These are phyloP conservation scores for Cremastinae sp. DNA, from an alignment of 2,888 invertebrate species.

Conservation along the genomic window DNA sequence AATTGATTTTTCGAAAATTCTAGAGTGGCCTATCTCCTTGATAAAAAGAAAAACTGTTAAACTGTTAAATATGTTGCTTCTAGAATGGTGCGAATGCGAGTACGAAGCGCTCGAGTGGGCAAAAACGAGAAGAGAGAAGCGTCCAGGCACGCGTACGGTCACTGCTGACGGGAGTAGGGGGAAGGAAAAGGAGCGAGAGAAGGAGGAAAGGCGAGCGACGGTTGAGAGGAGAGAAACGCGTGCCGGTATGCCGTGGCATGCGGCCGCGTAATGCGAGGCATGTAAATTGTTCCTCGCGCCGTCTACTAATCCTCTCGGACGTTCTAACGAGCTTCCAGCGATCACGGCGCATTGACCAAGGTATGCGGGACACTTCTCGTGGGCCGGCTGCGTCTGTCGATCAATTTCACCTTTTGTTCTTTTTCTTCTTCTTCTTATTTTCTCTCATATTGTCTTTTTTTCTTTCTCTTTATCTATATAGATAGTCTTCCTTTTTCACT, in stretches of 20 bases:
- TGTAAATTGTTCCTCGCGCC: conserved; percentile 72
- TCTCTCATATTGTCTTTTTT: neutral
- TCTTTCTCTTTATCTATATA: conserved; percentile 13
- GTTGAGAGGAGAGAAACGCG: conserved; percentile 30
- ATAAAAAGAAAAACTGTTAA: too few species aligned
- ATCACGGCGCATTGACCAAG: conserved; percentile 62
- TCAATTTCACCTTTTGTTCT: conserved; percentile 24
- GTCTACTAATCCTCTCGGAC: conserved; percentile 66
- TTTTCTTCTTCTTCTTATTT: neutral
- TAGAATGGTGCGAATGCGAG: neutral
- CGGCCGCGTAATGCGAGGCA: conserved; percentile 65
- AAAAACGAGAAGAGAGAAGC: neutral
- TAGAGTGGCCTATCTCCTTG: too few species aligned
- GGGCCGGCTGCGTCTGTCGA: conserved; percentile 41
- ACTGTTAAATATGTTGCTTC: neutral
- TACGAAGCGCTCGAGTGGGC: neutral
- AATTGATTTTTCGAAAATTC: too few species aligned
- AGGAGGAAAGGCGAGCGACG: conserved; percentile 14
- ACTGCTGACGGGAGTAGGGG: neutral
- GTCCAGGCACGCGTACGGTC: neutral
- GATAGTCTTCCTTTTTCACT: neutral
- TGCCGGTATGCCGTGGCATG: conserved; percentile 56
- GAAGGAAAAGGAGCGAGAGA: conserved; percentile 26
- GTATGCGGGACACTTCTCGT: conserved; percentile 42
- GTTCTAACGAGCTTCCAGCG: conserved; percentile 68